phyloP scores from a whole-genome alignment of 2,888 invertebrate species.

The Polylopha cassiicola region DNA sequence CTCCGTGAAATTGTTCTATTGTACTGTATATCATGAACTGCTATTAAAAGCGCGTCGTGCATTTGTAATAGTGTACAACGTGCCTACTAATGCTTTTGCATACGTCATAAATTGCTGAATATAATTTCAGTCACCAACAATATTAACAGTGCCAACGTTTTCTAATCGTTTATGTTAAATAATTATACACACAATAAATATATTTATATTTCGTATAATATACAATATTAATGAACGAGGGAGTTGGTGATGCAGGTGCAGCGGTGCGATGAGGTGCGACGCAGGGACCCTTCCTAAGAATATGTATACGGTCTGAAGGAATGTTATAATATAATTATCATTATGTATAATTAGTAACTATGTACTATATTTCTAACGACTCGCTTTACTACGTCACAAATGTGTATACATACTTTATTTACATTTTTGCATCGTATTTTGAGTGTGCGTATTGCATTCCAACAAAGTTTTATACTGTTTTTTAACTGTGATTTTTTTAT shows the following conservation, averaged over 20 bases:
- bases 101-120: no score
- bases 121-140: not conserved
- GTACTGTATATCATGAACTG: no score
- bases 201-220: conserved; percentile 10
- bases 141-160: conserved; percentile 18
- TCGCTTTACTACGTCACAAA: conserved; percentile 15
- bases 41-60: no score
- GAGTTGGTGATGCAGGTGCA: conserved; percentile 5
- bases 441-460: conserved; percentile 29
- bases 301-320: conserved; percentile 15
- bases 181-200: conserved; percentile 4
- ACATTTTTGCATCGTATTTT: conserved; percentile 1
- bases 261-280: conserved; percentile 16
- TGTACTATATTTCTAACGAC: conserved; percentile 2
- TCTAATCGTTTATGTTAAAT: conserved; percentile 8
- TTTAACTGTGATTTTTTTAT: conserved; percentile 48
- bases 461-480: conserved; percentile 27
- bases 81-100: no score
- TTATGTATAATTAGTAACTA: no score
- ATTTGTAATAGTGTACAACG: no score
- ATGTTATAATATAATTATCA: conserved; percentile 6
- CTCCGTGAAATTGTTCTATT: not conserved
- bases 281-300: conserved; percentile 20
- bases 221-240: conserved; percentile 5
- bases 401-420: conserved; percentile 12